Conservation (phyloP, 2,797 vertebrate species). For the Microctenopoma stevenorrisi region DNA sequence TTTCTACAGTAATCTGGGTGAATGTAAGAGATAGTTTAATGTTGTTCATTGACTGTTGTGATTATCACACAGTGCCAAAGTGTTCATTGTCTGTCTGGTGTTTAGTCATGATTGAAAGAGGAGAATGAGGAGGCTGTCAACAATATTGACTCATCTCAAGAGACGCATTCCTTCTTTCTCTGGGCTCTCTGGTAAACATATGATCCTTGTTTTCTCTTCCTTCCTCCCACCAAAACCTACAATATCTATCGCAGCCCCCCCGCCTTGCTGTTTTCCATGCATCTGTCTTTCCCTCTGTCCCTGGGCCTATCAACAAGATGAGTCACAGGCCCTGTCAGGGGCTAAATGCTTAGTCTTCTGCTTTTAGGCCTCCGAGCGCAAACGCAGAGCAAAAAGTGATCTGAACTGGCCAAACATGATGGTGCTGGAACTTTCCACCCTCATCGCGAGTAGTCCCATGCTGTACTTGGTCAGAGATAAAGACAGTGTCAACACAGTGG, state of each 20-base stretch:
- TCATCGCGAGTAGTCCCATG: conserved; percentile 51
- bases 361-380: conserved; percentile 77
- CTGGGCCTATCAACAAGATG: conserved; percentile 75
- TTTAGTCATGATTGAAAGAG: conserved; percentile 56
- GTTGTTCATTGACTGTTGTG: conserved; percentile 50
- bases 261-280: conserved; percentile 77
- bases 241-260: conserved; percentile 52
- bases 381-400: conserved; percentile 39
- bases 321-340: conserved; percentile 75
- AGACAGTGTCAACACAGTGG: conserved; percentile 64
- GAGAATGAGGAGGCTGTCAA: conserved; percentile 67
- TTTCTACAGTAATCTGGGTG: conserved; percentile 26
- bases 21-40: conserved; percentile 23
- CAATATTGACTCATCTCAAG: conserved; percentile 73
- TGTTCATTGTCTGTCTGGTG: conserved; percentile 64
- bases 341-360: conserved; percentile 92
- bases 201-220: conserved; percentile 72
- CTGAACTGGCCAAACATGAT: conserved; percentile 66
- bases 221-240: conserved; percentile 80
- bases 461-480: conserved; percentile 69
- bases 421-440: conserved; percentile 76
- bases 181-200: conserved; percentile 69
- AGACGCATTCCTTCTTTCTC: conserved; percentile 68
- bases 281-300: conserved; percentile 65
- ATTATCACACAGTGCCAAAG: conserved; percentile 46